Base-by-base conservation (phyloP, 2,797 vertebrate genomes). In the Catostomus latipinnis region DNA sequence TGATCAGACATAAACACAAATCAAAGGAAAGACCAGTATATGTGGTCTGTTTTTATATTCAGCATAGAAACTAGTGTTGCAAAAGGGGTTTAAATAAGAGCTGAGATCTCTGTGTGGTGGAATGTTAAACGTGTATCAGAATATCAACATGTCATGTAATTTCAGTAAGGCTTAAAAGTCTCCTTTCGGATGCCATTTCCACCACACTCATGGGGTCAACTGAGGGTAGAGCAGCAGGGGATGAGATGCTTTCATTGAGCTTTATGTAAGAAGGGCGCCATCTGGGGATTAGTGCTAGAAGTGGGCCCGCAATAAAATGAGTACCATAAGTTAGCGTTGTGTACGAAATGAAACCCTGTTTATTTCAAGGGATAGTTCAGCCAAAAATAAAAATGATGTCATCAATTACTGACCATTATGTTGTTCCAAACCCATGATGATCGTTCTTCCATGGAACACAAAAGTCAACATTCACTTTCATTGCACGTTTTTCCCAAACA, bases 221-320 rank as follows among this genome's bases (percentile, higher is more conserved):
- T 70, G 74, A 78, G 74, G 81, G 57, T 34, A 67, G 14, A 69
- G 65, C 52, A 43, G 73, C 13, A 22, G 12, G 13, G 71, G 43
- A 34, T 6, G 0, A 18, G 63, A 43, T 5, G 57, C 70, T 16
- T 50, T 48, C 18, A 45, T 45, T 6, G 66, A 72, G 53, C 65
- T 69, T 8, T 57, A 52, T 80, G 72, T 76, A 58, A 71, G 49
- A 68, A 81, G 54, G 71, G 53, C 46, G 56, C 81, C 84, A 82
- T 81, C 82, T 82, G 71, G 74, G 82, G 77, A 48, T 69, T 18
- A n/a, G 12, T 45, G 68, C 14, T 53, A 13, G 60, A 75, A 80
- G n/a, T n/a, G 50, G 62, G 63, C 54, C 22, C 74, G 16, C 16
- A 76, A 57, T 7, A 34, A 13, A 60, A 53, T 7, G 9, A 75